These are phyloP conservation scores for Nannoperca obscura DNA, from an alignment of 2,797 vertebrate genomes.

Conservation along the genomic window DNA sequence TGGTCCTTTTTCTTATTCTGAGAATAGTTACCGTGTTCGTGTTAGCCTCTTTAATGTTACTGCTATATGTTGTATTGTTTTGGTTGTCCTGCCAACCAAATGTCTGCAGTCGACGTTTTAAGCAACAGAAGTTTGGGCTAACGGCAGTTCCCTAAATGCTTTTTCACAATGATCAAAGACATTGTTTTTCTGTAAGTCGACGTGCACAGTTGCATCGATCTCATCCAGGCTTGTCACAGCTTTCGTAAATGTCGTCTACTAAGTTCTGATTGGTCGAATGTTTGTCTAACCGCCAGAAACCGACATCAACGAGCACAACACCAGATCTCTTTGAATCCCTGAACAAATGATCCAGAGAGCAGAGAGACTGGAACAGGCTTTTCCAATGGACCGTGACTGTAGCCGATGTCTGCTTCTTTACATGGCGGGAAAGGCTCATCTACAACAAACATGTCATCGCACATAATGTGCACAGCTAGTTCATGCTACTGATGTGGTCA, in stretches of 20 bases:
- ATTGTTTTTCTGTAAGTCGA: not conserved
- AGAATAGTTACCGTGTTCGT: too few species aligned
- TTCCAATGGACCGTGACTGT: not conserved
- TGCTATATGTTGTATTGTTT: not conserved
- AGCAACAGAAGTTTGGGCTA: not conserved
- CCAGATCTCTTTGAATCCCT: not conserved
- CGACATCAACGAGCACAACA: too few species aligned
- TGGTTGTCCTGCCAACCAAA: not conserved
- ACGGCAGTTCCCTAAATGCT: not conserved
- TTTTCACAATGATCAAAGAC: not conserved
- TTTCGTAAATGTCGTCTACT: not conserved
- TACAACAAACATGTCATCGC: too few species aligned
- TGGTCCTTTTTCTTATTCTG: not conserved
- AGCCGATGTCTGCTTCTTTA: too few species aligned
- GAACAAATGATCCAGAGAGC: not conserved
- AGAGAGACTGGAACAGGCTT: not conserved
- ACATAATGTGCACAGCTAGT: too few species aligned
- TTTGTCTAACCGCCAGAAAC: not conserved
- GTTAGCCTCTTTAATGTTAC: not conserved
- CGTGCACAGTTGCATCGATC: not conserved
- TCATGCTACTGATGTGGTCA: too few species aligned
- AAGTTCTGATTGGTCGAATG: not conserved
- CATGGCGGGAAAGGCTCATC: too few species aligned
- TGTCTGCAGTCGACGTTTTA: not conserved
- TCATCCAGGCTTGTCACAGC: not conserved